Evolutionary conservation across 2,888 invertebrate genomes (phyloP).

Genomic region (Synergus gifuensis): DNA sequence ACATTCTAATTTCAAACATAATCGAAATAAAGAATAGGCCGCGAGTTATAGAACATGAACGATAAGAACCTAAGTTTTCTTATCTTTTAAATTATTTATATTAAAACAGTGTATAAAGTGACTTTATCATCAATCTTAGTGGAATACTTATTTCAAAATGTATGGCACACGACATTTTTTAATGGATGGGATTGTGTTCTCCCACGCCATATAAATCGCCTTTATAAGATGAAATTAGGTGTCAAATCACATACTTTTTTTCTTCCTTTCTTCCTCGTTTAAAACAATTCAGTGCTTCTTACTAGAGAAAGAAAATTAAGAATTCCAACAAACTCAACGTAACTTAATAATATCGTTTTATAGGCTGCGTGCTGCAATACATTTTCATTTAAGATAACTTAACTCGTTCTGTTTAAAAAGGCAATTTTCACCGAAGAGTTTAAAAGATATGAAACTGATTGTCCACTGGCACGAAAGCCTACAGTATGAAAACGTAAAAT

Average conservation of each 20-base stretch:
- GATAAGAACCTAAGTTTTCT: not conserved
- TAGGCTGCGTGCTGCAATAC: conserved; percentile 29
- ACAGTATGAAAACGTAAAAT: not conserved
- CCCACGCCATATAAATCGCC: conserved; percentile 18
- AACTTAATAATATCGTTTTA: conserved; percentile 23
- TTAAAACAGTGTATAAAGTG: not conserved
- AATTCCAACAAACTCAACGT: not conserved
- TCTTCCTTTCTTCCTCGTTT: not conserved
- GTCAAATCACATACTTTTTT: conserved; percentile 11
- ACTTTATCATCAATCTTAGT: not conserved
- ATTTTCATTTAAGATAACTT: conserved; percentile 32
- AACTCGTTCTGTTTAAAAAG: conserved; percentile 27
- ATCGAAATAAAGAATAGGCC: no score
- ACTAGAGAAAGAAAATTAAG: not conserved
- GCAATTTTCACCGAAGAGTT: conserved; percentile 38
- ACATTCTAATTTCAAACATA: no score
- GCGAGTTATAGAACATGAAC: no score
- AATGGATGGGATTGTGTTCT: conserved; percentile 18
- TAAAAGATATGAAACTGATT: conserved; percentile 21
- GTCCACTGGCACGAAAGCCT: conserved; percentile 24
- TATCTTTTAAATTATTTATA: not conserved
- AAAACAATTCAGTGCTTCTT: not conserved
- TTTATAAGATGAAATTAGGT: conserved; percentile 9
- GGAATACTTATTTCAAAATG: not conserved
- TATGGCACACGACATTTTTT: conserved; percentile 20